Evolutionary conservation across 1,140 invertebrate species (phyloP).

Genomic region (Akabosia matsudoensis): DNA sequence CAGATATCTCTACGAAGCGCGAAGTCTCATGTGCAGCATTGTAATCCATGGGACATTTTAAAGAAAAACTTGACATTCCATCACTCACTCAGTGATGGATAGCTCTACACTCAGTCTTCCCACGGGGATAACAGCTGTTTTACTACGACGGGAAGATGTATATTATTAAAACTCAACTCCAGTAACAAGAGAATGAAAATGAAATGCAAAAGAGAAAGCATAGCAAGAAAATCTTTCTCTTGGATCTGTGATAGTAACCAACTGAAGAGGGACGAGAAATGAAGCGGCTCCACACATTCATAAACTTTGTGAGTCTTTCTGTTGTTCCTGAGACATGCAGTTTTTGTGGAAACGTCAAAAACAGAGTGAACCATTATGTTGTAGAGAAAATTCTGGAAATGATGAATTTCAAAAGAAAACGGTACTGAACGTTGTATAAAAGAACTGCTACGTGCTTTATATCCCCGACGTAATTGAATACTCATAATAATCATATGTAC

Average conservation of each 20-base stretch:
- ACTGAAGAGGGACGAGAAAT: not conserved
- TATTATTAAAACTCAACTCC: slow-evolving; percentile 19
- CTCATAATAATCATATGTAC: no score
- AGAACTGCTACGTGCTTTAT: not conserved
- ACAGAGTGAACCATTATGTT: no score
- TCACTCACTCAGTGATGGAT: slow-evolving; percentile 19
- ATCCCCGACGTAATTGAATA: no score
- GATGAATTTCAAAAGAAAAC: slow-evolving; percentile 22
- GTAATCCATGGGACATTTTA: slow-evolving; percentile 22
- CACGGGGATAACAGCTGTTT: slow-evolving; percentile 2
- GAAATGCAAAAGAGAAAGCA: no score
- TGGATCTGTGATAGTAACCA: no score
- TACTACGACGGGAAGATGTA: not conserved
- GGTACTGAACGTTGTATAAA: not conserved
- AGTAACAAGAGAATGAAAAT: not conserved
- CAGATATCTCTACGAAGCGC: no score
- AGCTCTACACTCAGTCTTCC: slow-evolving; percentile 10
- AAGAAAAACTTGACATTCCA: slow-evolving; percentile 25
- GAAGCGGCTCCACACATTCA: not conserved
- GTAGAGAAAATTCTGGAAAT: slow-evolving; percentile 20
- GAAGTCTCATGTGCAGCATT: slow-evolving; percentile 12
- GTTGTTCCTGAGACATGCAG: no score
- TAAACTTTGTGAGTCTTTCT: no score
- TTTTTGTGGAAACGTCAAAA: slow-evolving; percentile 15
- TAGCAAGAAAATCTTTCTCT: no score